Evolutionary conservation across 1,140 invertebrate genomes (phyloP), one percentile per base, ranked within the genome.

Genomic region (Luehdorfia chinensis): DNA sequence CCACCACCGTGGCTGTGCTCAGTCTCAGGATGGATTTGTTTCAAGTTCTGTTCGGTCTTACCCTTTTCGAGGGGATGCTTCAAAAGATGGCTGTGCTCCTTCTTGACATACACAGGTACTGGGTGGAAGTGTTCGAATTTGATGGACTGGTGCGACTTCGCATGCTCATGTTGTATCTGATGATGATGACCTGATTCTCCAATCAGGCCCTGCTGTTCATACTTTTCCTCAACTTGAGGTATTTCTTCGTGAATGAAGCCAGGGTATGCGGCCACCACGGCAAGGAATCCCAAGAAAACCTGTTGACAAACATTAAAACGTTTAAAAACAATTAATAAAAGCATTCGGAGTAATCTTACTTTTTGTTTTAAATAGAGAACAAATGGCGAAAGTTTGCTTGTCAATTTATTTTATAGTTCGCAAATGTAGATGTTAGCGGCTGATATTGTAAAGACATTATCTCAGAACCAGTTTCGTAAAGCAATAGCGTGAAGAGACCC

Each of bases 51-150:
- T 52, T 89, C 89, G 54, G 87, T 89, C 53, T 88, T 88, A 25
- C 90, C 90, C 55, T 90, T 88, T 55, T 90, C 89, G 32, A 91
- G 72, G 4, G 90, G 90, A 54, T 91, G 89, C 53, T 91, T 87
- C 5, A 91, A 70, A 21, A 90, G 69, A 63, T 91, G 89, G 59
- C 84, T 87, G 68, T 91, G 89, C 65, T 91, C 90, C 59, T 91
- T 90, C 77, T 91, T 91, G 2, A 91, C 83, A 69, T 90, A 91
- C 2, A 91, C 90, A 7, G 90, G 90, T 4, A 91, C 90, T 4
- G 90, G 87, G 54, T 91, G 90, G 70, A 89, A 91, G 54, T 91
- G 90, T 59, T 91, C 89, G 58, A 91, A 90, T 55, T 91, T 90
- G 52, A 91, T 88, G 21, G 89, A 90, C 70, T 91, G 90, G 60